Evolutionary conservation across 1,140 invertebrate genomes (phyloP), one percentile per base, ranked within the genome.

Genomic region (Drosophila sucinea): DNA sequence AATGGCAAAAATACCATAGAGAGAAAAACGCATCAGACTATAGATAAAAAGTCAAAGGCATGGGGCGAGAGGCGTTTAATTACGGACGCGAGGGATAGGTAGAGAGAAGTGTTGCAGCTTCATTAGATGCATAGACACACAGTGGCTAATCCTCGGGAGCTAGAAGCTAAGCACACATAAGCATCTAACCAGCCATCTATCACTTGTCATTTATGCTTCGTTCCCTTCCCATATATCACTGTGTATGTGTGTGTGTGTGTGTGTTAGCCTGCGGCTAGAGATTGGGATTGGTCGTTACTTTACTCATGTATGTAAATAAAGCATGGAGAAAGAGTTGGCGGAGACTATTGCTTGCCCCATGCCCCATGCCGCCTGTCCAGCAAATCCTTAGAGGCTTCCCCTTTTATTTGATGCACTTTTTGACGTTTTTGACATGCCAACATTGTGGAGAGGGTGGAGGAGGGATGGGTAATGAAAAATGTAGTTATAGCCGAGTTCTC

Each of bases 371-470:
- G 47, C 58, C 25, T 51, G 44, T 51, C 44, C 44, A 27, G 44
- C 7, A 25, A 51, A 25, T 51, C 44, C 44, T 51, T 27, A 62
- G 2, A 17, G 40, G 41, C 33, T 41, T 7, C 23, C 5, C 44
- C 11, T 29, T 55, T 77, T 33, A 64, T 76, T 76, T 66, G 58
- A 65, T 80, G 76, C 57, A 79, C 57, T 67, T 75, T 85, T 82
- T 82, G 83, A 86, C 79, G 82, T 77, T 82, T 86, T 77, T 83
- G 84, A 86, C 83, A 82, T 67, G 69, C 68, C 35, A 38, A 38
- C 35, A 68, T 47, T 56, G 71, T 67, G 62, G 54, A 51, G 68
- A 11, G 11, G 30, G 51, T 6, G 10, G 25, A 29, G 10, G 29
- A 17, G 35, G 33, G 30, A 75, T 17, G 17, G 17, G 17, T 17